Evolutionary conservation across 1,140 invertebrate species (phyloP).

Genomic region (Capitella teleta): DNA sequence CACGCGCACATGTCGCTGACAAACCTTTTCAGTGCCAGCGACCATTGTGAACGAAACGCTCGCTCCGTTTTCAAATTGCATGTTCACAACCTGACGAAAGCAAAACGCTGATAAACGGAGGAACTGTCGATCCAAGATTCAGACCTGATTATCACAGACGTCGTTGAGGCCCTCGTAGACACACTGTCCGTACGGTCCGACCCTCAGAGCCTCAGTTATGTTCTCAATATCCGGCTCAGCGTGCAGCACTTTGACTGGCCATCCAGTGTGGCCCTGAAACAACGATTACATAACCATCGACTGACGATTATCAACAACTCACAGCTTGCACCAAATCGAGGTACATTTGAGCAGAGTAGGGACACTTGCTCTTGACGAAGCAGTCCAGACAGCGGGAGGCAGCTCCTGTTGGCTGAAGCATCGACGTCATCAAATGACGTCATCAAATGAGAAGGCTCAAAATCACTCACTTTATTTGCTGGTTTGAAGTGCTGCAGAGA

Average conservation of each 20-base stretch:
- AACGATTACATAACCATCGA: too few relatives aligned
- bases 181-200: constrained; percentile 40
- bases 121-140: not conserved
- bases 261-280: constrained; percentile 22
- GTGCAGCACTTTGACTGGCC: constrained; percentile 34
- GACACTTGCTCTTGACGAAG: constrained; percentile 34
- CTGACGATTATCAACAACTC: too few relatives aligned
- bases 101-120: not conserved
- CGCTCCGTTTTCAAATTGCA: constrained; percentile 43
- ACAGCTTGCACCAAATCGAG: constrained; percentile 21
- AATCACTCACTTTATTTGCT: constrained; percentile 28
- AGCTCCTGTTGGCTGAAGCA: constrained; percentile 25
- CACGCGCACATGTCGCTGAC: constrained; percentile 29
- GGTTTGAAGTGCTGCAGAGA: constrained; percentile 40
- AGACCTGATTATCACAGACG: constrained; percentile 41
- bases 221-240: constrained; percentile 36
- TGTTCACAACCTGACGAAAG: constrained; percentile 39
- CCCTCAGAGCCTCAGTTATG: constrained; percentile 32
- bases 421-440: not conserved
- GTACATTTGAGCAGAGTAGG: constrained; percentile 46
- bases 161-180: constrained; percentile 44
- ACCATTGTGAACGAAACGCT: constrained; percentile 43
- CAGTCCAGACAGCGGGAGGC: constrained; percentile 40
- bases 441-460: too few relatives aligned
- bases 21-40: constrained; percentile 42